phyloP scores from a whole-genome alignment of 2,113 vertebrate species.

The Mastomys coucha region DNA sequence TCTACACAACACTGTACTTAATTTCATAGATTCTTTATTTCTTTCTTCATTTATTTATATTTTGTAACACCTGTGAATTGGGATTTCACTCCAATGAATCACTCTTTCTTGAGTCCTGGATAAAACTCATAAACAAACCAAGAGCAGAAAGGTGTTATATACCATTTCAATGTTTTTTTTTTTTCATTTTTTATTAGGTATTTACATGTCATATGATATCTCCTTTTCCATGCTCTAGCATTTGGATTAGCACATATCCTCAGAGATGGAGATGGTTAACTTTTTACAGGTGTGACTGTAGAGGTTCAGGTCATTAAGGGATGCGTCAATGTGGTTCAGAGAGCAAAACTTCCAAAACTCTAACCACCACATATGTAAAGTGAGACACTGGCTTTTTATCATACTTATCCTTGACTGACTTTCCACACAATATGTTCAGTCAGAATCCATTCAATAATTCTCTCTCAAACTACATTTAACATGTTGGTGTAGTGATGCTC shows the following conservation, averaged over 20 bases:
- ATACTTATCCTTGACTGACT: slow-evolving; percentile 21
- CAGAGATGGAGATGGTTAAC: background rate
- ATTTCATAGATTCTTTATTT: background rate
- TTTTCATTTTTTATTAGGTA: too few species aligned
- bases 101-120: background rate
- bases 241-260: background rate
- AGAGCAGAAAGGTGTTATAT: background rate
- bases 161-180: background rate
- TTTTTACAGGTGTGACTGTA: background rate
- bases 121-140: background rate
- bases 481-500: background rate
- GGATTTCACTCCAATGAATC: background rate
- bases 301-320: background rate
- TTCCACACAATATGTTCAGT: slow-evolving; percentile 38
- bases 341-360: background rate
- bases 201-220: too few species aligned
- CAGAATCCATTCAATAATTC: slow-evolving; percentile 31
- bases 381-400: slow-evolving; percentile 9
- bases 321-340: background rate
- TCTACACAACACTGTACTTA: background rate
- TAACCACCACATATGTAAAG: background rate
- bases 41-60: background rate
- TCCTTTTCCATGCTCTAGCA: background rate
- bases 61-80: background rate
- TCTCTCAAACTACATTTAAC: background rate